A percentile compares a stretch with the other conserved stretches of the same genome.
Evolutionary conservation across 2,888 invertebrate genomes (phyloP).

Genomic region (Scaptomyza parva): DNA sequence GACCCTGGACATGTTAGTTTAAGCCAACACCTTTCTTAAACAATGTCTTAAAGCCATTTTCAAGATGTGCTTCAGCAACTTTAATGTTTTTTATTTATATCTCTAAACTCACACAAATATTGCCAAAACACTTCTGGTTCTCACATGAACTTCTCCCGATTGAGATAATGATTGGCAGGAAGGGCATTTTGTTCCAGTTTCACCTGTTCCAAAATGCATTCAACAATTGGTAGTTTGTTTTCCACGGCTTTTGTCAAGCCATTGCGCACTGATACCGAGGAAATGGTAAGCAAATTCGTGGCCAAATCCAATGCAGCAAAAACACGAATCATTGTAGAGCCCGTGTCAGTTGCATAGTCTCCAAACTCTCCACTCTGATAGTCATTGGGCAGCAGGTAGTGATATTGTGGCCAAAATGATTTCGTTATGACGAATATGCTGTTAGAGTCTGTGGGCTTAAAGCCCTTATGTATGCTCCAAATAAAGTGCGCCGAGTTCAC

Average conservation of each 20-base stretch:
- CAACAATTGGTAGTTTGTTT: constrained; percentile 86
- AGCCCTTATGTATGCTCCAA: constrained; percentile 91
- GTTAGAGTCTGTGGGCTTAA: constrained; percentile 90
- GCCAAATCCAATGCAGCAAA: constrained; percentile 90
- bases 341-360: constrained; percentile 88
- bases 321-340: constrained; percentile 89
- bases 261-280: constrained; percentile 87
- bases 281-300: constrained; percentile 88
- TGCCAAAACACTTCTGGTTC: constrained; percentile 7
- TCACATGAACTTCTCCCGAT: constrained; percentile 83
- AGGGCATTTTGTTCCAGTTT: constrained; percentile 83
- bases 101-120: not conserved
- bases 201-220: constrained; percentile 86
- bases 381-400: constrained; percentile 91
- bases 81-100: constrained; percentile 46
- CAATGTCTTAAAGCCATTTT: constrained; percentile 21
- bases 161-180: constrained; percentile 86
- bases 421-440: constrained; percentile 90
- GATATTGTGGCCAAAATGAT: constrained; percentile 92
- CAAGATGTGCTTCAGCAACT: constrained; percentile 38
- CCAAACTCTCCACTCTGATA: constrained; percentile 94
- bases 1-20: not conserved
- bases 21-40: constrained; percentile 51
- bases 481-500: constrained; percentile 90
- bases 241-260: constrained; percentile 88